A percentile compares a stretch with the other conserved stretches of the same genome.
phyloP scores from a whole-genome alignment of 1,140 invertebrate species.

The Lycorma delicatula region DNA sequence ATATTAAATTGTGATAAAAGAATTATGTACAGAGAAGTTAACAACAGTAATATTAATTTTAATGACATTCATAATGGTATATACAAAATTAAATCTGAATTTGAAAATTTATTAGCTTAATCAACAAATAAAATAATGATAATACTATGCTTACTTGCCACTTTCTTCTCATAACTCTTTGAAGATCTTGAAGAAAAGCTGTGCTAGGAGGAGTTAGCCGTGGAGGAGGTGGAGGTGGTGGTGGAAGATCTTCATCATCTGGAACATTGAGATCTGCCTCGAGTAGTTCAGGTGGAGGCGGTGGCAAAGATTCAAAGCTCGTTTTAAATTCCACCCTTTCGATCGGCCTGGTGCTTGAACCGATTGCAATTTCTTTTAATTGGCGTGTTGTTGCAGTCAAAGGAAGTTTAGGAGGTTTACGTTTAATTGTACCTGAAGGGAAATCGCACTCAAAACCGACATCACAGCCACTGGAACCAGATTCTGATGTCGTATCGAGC shows the following conservation, averaged over 20 bases:
- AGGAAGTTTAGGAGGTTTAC: conserved; percentile 82
- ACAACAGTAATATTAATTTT: no score
- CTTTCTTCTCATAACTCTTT: conserved; percentile 86
- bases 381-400: conserved; percentile 84
- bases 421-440: conserved; percentile 63
- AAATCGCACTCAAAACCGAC: conserved; percentile 31
- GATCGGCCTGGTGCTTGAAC: background rate
- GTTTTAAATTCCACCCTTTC: conserved; percentile 30
- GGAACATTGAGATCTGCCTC: conserved; percentile 43
- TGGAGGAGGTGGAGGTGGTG: conserved; percentile 47
- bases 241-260: conserved; percentile 21
- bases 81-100: no score
- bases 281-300: conserved; percentile 61
- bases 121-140: background rate
- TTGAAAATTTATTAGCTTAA: no score
- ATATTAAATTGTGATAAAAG: no score
- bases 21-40: no score
- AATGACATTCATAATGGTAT: no score
- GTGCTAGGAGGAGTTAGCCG: conserved; percentile 49
- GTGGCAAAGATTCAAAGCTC: conserved; percentile 63
- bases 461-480: conserved; percentile 24
- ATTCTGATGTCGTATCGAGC: conserved; percentile 17
- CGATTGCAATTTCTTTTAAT: conserved; percentile 36
- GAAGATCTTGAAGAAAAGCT: conserved; percentile 77
- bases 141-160: conserved; percentile 60